Evolutionary conservation across 2,113 vertebrate species (phyloP), one percentile per base, ranked within the genome.

Genomic region (Typhlomys cinereus): DNA sequence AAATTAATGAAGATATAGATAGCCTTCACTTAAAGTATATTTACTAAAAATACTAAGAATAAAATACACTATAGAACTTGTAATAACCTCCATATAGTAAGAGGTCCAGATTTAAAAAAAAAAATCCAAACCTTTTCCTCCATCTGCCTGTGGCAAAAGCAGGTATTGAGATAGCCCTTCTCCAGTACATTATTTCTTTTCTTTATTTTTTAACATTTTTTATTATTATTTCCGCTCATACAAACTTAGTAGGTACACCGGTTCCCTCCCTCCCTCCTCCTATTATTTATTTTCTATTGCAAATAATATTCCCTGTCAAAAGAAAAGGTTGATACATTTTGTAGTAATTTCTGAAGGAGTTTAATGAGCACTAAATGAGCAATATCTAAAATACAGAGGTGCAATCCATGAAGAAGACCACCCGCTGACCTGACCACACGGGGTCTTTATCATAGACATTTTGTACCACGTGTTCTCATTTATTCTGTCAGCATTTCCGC

Each of bases 331-430:
- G 29, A 41, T 7, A 14, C 46, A n/a, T 71, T 62, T 81, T 62
- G 34, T 57, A 76, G 39, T 29, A 73, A 41, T 75, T 15, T 71
- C 13, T 62, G 57, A 12, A 18, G 11, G 39, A 20, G 46, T 34
- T 86, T 85, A 78, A 89, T 50, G 70, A 91, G 86, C 41, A 61
- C 29, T 36, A 82, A 76, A 54, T 10, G 7, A 64, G 23, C 25
- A 36, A 34, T 21, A 12, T 44, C 39, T 71, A 71, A 92, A 85
- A 92, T 81, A 90, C 7, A 1, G 23, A 57, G 20, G 17, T 14
- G 44, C 39, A 75, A 67, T 83, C 95, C 66, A 4, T 76, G 27
- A 94, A 57, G 89, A 88, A 74, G n/a, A 62, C 31, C 13, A n/a
- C 2, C 17, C 66, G 50, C 31, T 83, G 11, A 21, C 34, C 34